Evolutionary conservation across 2,888 invertebrate genomes (phyloP), one percentile per base, ranked within the genome.

Genomic region (Calliphora vomitoria): DNA sequence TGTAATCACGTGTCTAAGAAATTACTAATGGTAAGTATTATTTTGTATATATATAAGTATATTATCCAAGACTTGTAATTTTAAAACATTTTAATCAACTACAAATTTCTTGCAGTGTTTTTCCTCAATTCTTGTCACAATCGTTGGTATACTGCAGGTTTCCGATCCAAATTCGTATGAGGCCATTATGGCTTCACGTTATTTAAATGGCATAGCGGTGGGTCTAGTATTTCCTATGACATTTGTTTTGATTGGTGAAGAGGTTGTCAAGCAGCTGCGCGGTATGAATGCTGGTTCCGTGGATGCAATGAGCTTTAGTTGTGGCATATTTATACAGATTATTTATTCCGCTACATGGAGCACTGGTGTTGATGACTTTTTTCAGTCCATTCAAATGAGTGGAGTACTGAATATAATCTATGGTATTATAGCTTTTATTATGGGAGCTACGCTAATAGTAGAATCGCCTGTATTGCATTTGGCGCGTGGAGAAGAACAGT

Each of bases 161-260:
- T 25, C 88, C 8, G 86, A 79, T 5, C 89, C 90, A 1, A 4
- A 62, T 0, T 64, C 47, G 0, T 89, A 89, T 20, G 0, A 62
- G 0, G 90, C 89, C 4, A 25, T 89, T 3, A 79, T 91, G 1
- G 89, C 90, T 0, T 88, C 89, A 13, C 90, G 92, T 11, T 93
- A 93, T 41, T 55, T 93, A 4, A 91, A 93, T 82, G 93, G 93
- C 1, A 90, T 91, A 10, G 93, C 90, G 18, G 91, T 92, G 76
- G 93, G 93, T 4, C 68, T 93, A 47, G 86, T 89, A 0, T 90
- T 93, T 38, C 91, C 91, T 0, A 90, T 92, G 1, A 87, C 91
- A 3, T 53, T 93, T 68, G 90, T 92, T 0, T 78, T 93, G 15
- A 85, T 82, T 6, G 93, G 93, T 1, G 93, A 93, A 71, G 86